These are phyloP conservation scores for Drosophila truncata DNA, from an alignment of 1,140 invertebrate genomes.

Conservation along the genomic window DNA sequence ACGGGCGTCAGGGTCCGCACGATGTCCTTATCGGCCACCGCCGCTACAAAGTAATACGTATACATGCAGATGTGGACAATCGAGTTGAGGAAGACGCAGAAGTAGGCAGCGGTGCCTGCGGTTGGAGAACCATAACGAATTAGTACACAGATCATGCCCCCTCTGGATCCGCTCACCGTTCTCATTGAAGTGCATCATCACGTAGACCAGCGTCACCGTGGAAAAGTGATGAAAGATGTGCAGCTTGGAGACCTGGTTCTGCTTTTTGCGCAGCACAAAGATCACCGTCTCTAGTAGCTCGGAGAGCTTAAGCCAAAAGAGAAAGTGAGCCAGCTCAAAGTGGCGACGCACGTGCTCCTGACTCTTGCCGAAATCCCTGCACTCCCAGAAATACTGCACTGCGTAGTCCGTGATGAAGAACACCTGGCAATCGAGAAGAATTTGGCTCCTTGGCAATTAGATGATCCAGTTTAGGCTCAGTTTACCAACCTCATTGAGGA, in stretches of 20 bases:
- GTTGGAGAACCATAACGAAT: background rate
- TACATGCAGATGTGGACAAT: slow-evolving; percentile 93
- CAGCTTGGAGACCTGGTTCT: slow-evolving; percentile 90
- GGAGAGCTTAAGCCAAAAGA: slow-evolving; percentile 87
- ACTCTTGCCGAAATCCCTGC: slow-evolving; percentile 22
- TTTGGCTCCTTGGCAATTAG: background rate
- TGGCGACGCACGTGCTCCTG: slow-evolving; percentile 25
- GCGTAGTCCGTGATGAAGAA: slow-evolving; percentile 28
- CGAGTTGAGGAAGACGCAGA: slow-evolving; percentile 93
- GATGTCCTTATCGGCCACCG: slow-evolving; percentile 87
- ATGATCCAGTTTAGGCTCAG: too few species aligned
- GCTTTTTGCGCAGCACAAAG: slow-evolving; percentile 92
- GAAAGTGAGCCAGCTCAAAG: slow-evolving; percentile 84
- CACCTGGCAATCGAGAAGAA: slow-evolving; percentile 16
- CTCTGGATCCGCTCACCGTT: slow-evolving; percentile 43
- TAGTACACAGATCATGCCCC: background rate
- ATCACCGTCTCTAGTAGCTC: slow-evolving; percentile 91
- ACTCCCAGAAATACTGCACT: slow-evolving; percentile 64
- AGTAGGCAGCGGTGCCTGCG: slow-evolving; percentile 90
- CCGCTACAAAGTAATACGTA: slow-evolving; percentile 92
- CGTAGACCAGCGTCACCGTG: slow-evolving; percentile 91
- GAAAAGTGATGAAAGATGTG: slow-evolving; percentile 91
- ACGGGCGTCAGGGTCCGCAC: slow-evolving; percentile 69
- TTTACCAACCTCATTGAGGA: slow-evolving; percentile 59
- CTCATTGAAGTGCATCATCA: slow-evolving; percentile 87